These are phyloP conservation scores for Neogale vison DNA, from an alignment of 2,113 vertebrate genomes.

Conservation along the genomic window DNA sequence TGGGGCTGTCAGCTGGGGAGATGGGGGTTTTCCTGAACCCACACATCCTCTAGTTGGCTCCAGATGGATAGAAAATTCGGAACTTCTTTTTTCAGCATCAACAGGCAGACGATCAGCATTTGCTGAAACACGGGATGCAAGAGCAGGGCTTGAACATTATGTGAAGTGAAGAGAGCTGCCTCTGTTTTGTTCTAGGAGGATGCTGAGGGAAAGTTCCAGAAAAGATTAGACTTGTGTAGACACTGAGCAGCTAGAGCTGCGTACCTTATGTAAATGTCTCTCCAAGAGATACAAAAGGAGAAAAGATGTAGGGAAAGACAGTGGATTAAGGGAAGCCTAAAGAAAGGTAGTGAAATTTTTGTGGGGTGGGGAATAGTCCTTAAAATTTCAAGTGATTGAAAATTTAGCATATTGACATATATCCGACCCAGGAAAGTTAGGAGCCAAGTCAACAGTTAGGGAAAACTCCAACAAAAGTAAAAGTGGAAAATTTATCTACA, in stretches of 20 bases:
- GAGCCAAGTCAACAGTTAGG: background rate
- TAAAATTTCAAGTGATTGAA: background rate
- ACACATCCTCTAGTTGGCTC: background rate
- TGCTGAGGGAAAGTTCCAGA: constrained; percentile 71
- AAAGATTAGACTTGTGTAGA: constrained; percentile 75
- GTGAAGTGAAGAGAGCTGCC: constrained; percentile 73
- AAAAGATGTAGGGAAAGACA: background rate
- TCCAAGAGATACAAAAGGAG: constrained; percentile 70
- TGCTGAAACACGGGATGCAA: constrained; percentile 69
- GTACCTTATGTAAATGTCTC: constrained; percentile 73
- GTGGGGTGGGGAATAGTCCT: background rate
- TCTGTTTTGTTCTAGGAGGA: constrained; percentile 75
- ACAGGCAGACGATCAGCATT: constrained; percentile 53
- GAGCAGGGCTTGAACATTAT: constrained; percentile 69
- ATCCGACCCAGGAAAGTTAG: background rate
- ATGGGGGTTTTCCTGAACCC: background rate
- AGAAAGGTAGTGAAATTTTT: constrained; percentile 48
- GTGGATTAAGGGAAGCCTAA: constrained; percentile 63
- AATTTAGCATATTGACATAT: background rate
- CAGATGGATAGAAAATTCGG: background rate
- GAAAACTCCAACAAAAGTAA: background rate
- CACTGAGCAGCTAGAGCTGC: constrained; percentile 51
- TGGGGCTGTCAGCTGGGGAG: background rate
- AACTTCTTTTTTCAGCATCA: constrained; percentile 44
- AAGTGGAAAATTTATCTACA: background rate